phyloP scores from a whole-genome alignment of 2,888 invertebrate species.

The Chydorus sphaericus region DNA sequence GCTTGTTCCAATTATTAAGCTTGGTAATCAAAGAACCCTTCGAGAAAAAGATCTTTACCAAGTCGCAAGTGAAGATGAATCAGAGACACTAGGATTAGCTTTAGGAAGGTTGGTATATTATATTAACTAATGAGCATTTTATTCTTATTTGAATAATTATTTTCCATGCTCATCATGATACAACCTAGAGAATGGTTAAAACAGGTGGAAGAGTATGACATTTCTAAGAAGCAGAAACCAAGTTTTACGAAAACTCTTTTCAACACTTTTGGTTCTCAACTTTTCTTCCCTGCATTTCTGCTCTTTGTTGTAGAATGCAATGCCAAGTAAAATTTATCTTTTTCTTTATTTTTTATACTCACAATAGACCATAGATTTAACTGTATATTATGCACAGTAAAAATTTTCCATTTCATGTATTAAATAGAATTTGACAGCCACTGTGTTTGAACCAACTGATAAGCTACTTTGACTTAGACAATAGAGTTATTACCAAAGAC shows the following conservation, averaged over 20 bases:
- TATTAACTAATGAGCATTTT: no score
- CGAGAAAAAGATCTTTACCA: conserved; percentile 58
- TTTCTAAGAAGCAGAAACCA: conserved; percentile 28
- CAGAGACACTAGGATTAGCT: no score
- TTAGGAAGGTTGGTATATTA: no score
- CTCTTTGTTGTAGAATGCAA: neutral
- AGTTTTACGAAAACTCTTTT: neutral
- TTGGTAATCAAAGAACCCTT: conserved; percentile 53
- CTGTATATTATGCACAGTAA: neutral
- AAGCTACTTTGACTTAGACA: conserved; percentile 44
- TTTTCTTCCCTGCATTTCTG: neutral
- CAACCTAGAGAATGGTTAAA: conserved; percentile 39
- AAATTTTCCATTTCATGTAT: no score
- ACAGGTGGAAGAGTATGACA: conserved; percentile 34
- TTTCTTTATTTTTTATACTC: no score
- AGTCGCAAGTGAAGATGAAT: conserved; percentile 44
- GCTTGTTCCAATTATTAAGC: conserved; percentile 58
- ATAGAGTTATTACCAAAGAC: conserved; percentile 35
- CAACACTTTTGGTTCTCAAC: neutral
- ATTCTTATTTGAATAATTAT: no score
- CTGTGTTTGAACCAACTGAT: conserved; percentile 47
- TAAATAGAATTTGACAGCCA: conserved; percentile 46
- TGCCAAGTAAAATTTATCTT: conserved; percentile 15
- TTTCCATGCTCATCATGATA: no score
- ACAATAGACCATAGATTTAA: neutral